Conservation (phyloP, 2,113 vertebrate species). For the Lichenostomus cassidix region DNA sequence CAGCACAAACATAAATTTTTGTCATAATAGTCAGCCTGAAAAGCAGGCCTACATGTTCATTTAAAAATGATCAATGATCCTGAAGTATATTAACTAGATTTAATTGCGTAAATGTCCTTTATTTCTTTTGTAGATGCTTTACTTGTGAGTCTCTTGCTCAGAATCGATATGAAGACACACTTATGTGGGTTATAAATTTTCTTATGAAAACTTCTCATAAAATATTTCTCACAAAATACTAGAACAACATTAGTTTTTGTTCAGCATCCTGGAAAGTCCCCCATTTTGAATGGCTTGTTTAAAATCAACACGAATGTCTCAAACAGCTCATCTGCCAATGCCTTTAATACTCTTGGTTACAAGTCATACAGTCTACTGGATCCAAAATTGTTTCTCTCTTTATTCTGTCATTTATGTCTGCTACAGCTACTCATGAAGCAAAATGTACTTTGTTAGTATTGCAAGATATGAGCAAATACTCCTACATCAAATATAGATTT, state of each 20-base stretch:
- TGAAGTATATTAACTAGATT: neutral
- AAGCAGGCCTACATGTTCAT: neutral
- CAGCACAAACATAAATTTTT: neutral
- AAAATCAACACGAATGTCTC: neutral
- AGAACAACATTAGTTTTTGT: neutral
- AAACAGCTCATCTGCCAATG: neutral
- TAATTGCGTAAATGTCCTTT: neutral
- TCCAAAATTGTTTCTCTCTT: neutral
- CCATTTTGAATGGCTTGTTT: neutral
- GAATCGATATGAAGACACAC: neutral
- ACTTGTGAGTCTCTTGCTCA: neutral
- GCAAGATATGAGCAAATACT: neutral
- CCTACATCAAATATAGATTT: neutral
- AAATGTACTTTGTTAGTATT: neutral
- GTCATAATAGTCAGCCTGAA: neutral
- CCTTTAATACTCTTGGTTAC: neutral
- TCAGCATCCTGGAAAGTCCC: neutral
- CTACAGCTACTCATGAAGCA: neutral
- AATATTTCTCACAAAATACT: neutral
- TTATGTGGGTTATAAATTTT: neutral
- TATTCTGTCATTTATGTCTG: neutral
- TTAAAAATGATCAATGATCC: neutral
- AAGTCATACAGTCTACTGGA: neutral
- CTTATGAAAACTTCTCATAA: neutral
- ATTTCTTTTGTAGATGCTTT: neutral